phyloP scores from a whole-genome alignment of 1,140 invertebrate species.

The Euwallacea fornicatus region DNA sequence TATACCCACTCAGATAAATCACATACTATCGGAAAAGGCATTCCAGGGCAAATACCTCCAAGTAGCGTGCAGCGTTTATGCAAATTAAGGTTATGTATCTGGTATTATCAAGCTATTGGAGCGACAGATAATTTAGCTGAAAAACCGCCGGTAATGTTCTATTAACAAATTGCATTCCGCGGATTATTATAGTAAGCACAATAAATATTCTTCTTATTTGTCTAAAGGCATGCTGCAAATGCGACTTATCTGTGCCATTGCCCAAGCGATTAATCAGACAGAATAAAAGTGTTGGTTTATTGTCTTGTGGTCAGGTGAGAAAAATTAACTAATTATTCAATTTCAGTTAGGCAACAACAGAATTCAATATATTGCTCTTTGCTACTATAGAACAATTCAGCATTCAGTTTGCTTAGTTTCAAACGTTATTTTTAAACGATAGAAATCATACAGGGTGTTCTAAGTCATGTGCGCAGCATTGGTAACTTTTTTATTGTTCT shows the following conservation, averaged over 20 bases:
- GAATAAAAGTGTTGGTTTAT: background rate
- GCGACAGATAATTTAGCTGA: conserved; percentile 3
- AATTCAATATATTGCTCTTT: no score
- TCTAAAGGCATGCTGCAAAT: conserved; percentile 16
- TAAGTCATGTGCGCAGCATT: no score
- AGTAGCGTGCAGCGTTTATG: conserved; percentile 7
- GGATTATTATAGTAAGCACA: conserved; percentile 12
- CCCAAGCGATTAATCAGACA: conserved; percentile 12
- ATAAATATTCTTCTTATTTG: conserved; percentile 18
- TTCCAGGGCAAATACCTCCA: conserved; percentile 14
- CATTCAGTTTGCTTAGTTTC: no score
- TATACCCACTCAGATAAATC: conserved; percentile 9
- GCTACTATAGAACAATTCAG: no score
- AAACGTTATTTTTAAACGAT: no score
- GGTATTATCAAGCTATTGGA: background rate
- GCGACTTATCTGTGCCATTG: conserved; percentile 9
- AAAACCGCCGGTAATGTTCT: conserved; percentile 12
- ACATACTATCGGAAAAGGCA: conserved; percentile 13
- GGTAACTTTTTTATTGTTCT: no score
- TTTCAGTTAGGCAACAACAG: no score
- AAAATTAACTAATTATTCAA: no score
- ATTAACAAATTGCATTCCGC: conserved; percentile 18
- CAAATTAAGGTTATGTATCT: conserved; percentile 10
- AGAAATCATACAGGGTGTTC: no score
- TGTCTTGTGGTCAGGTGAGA: background rate